Evolutionary conservation across 2,888 invertebrate genomes (phyloP).

Genomic region (Sinelater perroti): DNA sequence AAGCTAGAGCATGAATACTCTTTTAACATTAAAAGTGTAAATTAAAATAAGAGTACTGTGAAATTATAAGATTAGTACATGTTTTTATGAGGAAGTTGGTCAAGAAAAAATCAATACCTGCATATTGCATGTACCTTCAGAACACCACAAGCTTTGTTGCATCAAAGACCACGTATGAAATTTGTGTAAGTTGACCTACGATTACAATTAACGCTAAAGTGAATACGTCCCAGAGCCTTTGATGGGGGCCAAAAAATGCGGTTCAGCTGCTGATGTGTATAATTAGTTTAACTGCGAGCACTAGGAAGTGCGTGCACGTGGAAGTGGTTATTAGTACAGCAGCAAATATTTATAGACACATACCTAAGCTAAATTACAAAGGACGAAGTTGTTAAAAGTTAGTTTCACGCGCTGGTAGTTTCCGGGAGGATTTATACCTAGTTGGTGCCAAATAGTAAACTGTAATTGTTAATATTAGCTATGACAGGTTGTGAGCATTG

Average conservation of each 20-base stretch:
- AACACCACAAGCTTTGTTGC: no score
- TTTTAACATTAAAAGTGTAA: no score
- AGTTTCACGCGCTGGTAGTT: background rate
- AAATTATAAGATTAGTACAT: no score
- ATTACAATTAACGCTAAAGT: background rate
- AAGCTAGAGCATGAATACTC: no score
- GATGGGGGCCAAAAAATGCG: background rate
- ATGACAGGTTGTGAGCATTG: background rate
- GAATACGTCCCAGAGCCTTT: background rate
- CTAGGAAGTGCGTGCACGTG: background rate
- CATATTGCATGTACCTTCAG: no score
- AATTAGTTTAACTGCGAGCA: constrained; percentile 3
- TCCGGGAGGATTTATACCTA: background rate
- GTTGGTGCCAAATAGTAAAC: background rate
- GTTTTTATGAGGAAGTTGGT: no score
- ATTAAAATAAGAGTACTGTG: no score
- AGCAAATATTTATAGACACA: background rate
- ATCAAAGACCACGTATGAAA: background rate
- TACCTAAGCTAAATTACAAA: background rate
- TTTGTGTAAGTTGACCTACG: background rate
- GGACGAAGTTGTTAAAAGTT: background rate
- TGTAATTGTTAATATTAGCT: background rate
- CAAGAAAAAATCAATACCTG: no score
- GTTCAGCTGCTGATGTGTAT: background rate
- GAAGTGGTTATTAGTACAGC: background rate